Base-by-base conservation (phyloP, 2,113 vertebrate species). In the Burhinus oedicnemus region DNA sequence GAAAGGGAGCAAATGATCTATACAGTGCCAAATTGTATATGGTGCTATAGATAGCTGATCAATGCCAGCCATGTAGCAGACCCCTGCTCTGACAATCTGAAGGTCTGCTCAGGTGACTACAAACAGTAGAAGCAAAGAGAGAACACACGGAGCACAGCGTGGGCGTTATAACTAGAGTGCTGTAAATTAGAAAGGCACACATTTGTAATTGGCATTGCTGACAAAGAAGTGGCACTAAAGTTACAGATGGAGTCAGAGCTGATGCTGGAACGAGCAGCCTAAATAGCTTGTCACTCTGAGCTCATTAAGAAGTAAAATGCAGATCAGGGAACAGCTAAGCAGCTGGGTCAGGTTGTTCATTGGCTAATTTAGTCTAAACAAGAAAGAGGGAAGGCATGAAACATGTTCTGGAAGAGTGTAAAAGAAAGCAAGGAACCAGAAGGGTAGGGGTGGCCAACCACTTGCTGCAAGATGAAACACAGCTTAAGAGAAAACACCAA, bases 271-370 rank as follows among this genome's bases (percentile, higher is more conserved):
- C 97, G 94, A 97, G 97, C 97, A 98, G 96, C 95, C 97, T 97
- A 97, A 98, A 98, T 98, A 97, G 97, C 96, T 98, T 98, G 97
- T 98, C 97, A 98, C 97, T 98, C 97, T 97, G 96, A 98, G 97
- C 97, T 98, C 97, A 98, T 98, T 98, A 98, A 98, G 97, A 97
- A 97, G 97, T 98, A 97, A 98, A 98, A 98, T 98, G 97, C 97
- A 98, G 97, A 98, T 98, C 97, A 98, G 97, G 97, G 97, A 98
- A 98, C 97, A 97, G 97, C 96, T 97, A 97, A 98, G 97, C 97
- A 98, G 97, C 97, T 98, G 97, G 97, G 97, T 98, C 97, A 98
- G 97, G 97, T 98, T 97, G 97, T 97, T 97, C 97, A 98, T 98
- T 98, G 97, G 97, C 97, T 98, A 98, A 98, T 98, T 98, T 98